These are phyloP conservation scores for Scaptomyza pallida DNA, from an alignment of 1,140 invertebrate genomes.

Conservation along the genomic window DNA sequence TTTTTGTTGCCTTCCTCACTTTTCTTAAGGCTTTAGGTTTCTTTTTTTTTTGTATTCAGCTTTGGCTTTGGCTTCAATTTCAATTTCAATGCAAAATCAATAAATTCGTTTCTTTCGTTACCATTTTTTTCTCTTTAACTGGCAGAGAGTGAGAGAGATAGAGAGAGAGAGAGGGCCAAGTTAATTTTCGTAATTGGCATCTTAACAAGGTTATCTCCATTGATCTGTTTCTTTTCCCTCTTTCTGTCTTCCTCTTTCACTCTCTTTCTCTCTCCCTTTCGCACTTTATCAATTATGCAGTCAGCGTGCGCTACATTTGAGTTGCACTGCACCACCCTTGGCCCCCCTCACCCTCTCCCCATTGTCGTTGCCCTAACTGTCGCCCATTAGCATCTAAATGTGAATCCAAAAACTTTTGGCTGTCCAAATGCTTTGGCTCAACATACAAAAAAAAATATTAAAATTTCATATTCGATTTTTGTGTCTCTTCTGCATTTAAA, in stretches of 20 bases:
- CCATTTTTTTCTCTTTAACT: too few relatives aligned
- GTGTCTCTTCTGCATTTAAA: slow-evolving; percentile 66
- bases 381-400: slow-evolving; percentile 73
- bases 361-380: slow-evolving; percentile 4
- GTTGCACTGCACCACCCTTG: slow-evolving; percentile 6
- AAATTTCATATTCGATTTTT: slow-evolving; percentile 77
- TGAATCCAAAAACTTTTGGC: slow-evolving; percentile 66
- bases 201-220: slow-evolving; percentile 80
- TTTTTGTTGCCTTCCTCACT: neutral
- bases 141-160: too few relatives aligned
- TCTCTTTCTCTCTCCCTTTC: neutral
- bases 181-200: slow-evolving; percentile 82
- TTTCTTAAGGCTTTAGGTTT: slow-evolving; percentile 4
- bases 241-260: neutral
- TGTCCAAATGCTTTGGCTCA: slow-evolving; percentile 76
- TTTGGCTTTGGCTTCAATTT: slow-evolving; percentile 44
- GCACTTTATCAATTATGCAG: slow-evolving; percentile 73
- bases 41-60: neutral
- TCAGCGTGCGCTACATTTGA: slow-evolving; percentile 64
- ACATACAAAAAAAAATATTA: too few relatives aligned
- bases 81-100: slow-evolving; percentile 74
- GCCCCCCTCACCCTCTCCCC: neutral
- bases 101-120: slow-evolving; percentile 53
- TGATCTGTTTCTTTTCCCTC: slow-evolving; percentile 68
- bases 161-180: slow-evolving; percentile 51